Evolutionary conservation across 2,888 invertebrate genomes (phyloP).

Genomic region (Cerastoderma edule): DNA sequence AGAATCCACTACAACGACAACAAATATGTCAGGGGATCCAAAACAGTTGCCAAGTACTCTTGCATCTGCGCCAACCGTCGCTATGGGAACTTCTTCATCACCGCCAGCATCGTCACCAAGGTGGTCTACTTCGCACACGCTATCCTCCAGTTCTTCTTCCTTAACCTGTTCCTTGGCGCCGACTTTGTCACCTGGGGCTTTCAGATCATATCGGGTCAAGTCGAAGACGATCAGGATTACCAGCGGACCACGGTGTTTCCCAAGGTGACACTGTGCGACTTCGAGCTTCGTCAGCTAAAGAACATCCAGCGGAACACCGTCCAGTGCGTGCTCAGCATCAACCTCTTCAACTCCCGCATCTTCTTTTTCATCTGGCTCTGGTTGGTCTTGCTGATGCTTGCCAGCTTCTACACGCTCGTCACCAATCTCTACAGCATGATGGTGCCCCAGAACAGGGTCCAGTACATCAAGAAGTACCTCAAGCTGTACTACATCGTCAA

Average conservation of each 20-base stretch:
- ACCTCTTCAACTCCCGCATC: conserved; percentile 80
- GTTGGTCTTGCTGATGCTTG: conserved; percentile 71
- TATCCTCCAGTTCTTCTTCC: conserved; percentile 77
- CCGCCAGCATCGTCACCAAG: conserved; percentile 77
- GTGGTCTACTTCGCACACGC: conserved; percentile 77
- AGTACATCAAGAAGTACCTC: conserved; percentile 76
- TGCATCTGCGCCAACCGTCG: conserved; percentile 75
- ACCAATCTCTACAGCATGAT: conserved; percentile 73
- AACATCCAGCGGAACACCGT: conserved; percentile 78
- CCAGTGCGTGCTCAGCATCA: conserved; percentile 78
- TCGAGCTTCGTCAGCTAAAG: conserved; percentile 75
- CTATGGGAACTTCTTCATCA: conserved; percentile 78
- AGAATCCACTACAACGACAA: conserved; percentile 70
- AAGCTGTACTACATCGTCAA: conserved; percentile 60
- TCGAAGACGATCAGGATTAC: conserved; percentile 57
- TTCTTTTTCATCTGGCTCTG: conserved; percentile 81
- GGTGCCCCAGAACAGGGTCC: conserved; percentile 69
- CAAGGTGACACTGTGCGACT: conserved; percentile 78
- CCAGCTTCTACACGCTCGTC: conserved; percentile 68
- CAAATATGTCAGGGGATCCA: conserved; percentile 62
- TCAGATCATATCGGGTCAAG: conserved; percentile 68
- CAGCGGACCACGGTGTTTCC: conserved; percentile 58
- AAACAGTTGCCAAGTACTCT: conserved; percentile 68
- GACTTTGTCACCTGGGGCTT: conserved; percentile 76
- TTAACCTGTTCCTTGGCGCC: conserved; percentile 76